phyloP scores from a whole-genome alignment of 2,113 vertebrate species.

The Phyllostomus discolor region DNA sequence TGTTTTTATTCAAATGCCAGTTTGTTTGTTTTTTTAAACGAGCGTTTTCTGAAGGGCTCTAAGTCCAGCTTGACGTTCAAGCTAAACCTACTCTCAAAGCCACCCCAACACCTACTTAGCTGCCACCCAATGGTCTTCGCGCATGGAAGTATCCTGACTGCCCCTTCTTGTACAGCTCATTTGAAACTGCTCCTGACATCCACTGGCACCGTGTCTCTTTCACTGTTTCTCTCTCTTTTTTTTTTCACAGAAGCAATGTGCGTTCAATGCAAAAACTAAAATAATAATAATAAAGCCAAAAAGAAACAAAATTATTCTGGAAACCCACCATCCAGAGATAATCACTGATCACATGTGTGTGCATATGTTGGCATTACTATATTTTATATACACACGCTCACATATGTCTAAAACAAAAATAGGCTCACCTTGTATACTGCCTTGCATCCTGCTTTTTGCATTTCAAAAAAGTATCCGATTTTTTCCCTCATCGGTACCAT shows the following conservation, averaged over 20 bases:
- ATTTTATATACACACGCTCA: not conserved
- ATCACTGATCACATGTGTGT: not conserved
- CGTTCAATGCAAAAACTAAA: not conserved
- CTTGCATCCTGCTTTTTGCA: not conserved
- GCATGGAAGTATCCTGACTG: not conserved
- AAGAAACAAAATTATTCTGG: not conserved
- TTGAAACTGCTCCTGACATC: not conserved
- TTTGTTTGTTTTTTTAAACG: not conserved
- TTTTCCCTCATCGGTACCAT: not conserved
- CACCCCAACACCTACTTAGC: not conserved
- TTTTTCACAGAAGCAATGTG: not conserved
- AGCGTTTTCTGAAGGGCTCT: not conserved
- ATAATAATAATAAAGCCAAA: not conserved
- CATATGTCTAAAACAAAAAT: not conserved
- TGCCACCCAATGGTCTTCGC: not conserved
- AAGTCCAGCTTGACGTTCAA: not conserved
- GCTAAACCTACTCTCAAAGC: not conserved
- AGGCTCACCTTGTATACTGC: not conserved
- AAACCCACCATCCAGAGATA: not conserved
- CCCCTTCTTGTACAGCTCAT: not conserved
- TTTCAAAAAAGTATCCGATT: not conserved
- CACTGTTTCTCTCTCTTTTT: not conserved
- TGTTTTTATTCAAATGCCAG: conserved; percentile 24
- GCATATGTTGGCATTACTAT: not conserved
- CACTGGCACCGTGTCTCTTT: not conserved